A percentile compares a stretch with the other conserved stretches of the same genome.
phyloP scores from a whole-genome alignment of 2,113 vertebrate species.

The Oplegnathus fasciatus region DNA sequence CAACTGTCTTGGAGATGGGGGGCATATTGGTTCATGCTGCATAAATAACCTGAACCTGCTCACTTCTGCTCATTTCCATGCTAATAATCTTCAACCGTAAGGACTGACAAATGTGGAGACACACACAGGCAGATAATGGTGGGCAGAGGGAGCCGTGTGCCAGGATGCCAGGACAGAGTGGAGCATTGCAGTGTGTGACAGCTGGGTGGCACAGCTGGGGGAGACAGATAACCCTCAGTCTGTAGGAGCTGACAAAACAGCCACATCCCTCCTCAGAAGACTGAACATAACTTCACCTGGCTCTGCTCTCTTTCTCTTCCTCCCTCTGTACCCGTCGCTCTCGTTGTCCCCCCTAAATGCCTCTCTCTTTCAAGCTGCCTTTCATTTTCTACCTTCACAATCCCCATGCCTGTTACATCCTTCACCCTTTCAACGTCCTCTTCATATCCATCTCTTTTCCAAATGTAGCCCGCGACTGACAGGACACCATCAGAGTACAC shows the following conservation, averaged over 20 bases:
- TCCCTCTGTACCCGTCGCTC: slow-evolving; percentile 43
- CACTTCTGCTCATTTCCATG: slow-evolving; percentile 72
- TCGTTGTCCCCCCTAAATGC: slow-evolving; percentile 52
- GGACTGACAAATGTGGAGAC: slow-evolving; percentile 54
- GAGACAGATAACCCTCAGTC: slow-evolving; percentile 79
- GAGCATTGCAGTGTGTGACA: slow-evolving; percentile 72
- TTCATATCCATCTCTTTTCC: slow-evolving; percentile 50
- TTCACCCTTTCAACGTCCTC: slow-evolving; percentile 56
- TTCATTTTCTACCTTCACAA: slow-evolving; percentile 58
- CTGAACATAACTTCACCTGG: slow-evolving; percentile 67
- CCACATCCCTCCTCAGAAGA: slow-evolving; percentile 63
- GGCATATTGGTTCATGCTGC: slow-evolving; percentile 11
- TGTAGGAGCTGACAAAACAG: slow-evolving; percentile 73
- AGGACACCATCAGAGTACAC: slow-evolving; percentile 32
- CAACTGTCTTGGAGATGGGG: slow-evolving; percentile 18
- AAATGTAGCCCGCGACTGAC: slow-evolving; percentile 41
- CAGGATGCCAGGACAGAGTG: slow-evolving; percentile 68
- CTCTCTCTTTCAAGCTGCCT: slow-evolving; percentile 63
- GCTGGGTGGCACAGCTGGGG: slow-evolving; percentile 78
- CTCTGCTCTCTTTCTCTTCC: slow-evolving; percentile 53
- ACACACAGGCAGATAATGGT: slow-evolving; percentile 47
- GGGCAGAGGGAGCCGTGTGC: slow-evolving; percentile 64
- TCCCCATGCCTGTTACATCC: slow-evolving; percentile 48
- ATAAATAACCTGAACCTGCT: slow-evolving; percentile 57
- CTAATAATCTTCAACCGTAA: slow-evolving; percentile 60